Conservation (phyloP, 23 tunicate species). For the Styela plicata region DNA sequence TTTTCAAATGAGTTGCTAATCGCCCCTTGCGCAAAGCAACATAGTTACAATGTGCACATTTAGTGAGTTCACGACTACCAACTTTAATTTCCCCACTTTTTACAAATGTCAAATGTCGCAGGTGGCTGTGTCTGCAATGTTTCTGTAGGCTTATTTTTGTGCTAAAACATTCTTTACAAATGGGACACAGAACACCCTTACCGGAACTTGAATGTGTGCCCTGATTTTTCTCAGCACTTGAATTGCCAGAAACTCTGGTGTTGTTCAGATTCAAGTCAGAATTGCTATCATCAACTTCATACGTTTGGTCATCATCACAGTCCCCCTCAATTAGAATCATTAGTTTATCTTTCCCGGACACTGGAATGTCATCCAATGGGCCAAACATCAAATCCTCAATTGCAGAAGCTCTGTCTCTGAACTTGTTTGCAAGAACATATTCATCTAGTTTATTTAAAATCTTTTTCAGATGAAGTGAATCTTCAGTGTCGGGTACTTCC, state of each 20-base stretch:
- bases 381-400: conserved; percentile 2
- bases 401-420: background rate
- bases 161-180: background rate
- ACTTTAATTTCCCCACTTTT: conserved; percentile 1
- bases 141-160: background rate
- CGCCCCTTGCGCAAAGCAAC: conserved; percentile 4
- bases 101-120: background rate
- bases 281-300: background rate
- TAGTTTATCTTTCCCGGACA: background rate
- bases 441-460: background rate
- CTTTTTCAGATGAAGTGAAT: background rate
- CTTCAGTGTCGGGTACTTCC: background rate
- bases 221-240: background rate
- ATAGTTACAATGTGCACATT: background rate
- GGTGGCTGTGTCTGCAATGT: background rate
- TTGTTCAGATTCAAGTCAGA: background rate
- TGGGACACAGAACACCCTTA: background rate
- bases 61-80: background rate
- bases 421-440: conserved; percentile 3
- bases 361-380: background rate
- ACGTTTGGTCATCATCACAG: no score
- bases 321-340: background rate
- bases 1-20: background rate
- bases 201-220: background rate
- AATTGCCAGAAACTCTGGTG: background rate